phyloP scores from a whole-genome alignment of 2,888 invertebrate species.

The Euphydryas editha region DNA sequence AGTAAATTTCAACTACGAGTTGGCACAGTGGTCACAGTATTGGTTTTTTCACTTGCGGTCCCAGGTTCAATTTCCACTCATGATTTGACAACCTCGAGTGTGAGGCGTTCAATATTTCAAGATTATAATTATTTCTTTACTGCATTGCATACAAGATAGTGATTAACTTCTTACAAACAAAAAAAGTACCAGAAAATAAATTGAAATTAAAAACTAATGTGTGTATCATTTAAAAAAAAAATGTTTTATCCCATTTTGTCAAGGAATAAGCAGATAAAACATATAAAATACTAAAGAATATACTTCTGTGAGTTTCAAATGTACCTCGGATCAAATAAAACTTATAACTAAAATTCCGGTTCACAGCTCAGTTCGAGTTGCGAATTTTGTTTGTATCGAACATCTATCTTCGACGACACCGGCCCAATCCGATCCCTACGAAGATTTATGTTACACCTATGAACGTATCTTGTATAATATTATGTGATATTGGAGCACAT shows the following conservation, averaged over 20 bases:
- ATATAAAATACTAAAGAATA: not conserved
- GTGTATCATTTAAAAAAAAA: not conserved
- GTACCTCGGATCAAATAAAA: not conserved
- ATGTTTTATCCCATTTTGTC: not conserved
- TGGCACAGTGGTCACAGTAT: too few relatives aligned
- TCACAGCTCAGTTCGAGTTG: not conserved
- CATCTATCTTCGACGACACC: constrained; percentile 5
- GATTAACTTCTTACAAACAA: too few relatives aligned
- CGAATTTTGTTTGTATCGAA: not conserved
- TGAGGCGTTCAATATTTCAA: too few relatives aligned
- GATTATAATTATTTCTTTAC: too few relatives aligned
- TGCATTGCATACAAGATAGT: too few relatives aligned
- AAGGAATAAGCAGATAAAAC: not conserved
- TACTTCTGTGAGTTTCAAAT: not conserved
- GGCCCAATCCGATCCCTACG: constrained; percentile 1
- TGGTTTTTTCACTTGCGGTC: too few relatives aligned
- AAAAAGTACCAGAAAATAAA: too few relatives aligned
- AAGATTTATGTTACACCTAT: constrained; percentile 6
- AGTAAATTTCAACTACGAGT: too few relatives aligned
- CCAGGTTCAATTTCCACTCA: too few relatives aligned
- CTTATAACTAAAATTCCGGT: not conserved
- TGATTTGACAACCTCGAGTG: too few relatives aligned
- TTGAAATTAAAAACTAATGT: too few relatives aligned
- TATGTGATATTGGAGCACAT: constrained; percentile 2
- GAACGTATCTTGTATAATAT: not conserved